Conservation (phyloP, 2,888 invertebrate genomes). For the Acronicta aceris region DNA sequence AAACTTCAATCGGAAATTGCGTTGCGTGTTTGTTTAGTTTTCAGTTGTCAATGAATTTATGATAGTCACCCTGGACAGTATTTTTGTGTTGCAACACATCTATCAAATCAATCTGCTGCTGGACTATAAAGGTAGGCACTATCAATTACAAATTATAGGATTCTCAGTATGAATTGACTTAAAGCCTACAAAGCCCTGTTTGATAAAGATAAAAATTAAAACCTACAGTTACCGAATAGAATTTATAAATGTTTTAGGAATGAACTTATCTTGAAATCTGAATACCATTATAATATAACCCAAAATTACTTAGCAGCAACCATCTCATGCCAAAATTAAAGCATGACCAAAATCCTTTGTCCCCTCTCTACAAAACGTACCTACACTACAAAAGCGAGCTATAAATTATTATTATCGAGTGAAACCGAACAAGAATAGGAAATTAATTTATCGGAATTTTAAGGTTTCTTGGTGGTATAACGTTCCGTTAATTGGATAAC, state of each 20-base stretch:
- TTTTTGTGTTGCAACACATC: neutral
- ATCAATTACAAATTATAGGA: too few species aligned
- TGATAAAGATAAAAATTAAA: too few species aligned
- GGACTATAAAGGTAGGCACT: too few species aligned
- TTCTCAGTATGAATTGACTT: too few species aligned
- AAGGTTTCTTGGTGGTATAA: constrained; percentile 47
- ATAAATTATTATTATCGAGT: constrained; percentile 43
- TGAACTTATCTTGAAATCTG: too few species aligned
- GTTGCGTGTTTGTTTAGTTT: neutral
- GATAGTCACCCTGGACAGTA: neutral
- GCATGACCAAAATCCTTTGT: constrained; percentile 8
- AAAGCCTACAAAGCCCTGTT: too few species aligned
- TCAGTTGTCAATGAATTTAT: neutral
- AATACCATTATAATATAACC: neutral
- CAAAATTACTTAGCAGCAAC: neutral
- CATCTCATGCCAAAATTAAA: constrained; percentile 9
- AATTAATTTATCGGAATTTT: constrained; percentile 55
- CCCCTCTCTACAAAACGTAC: constrained; percentile 8
- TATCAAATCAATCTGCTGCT: neutral
- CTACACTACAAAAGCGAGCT: constrained; percentile 26
- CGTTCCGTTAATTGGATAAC: constrained; percentile 50
- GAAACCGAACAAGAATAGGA: constrained; percentile 42
- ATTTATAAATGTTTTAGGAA: too few species aligned
- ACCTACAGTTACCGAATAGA: too few species aligned
- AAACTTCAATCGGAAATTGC: constrained; percentile 31